Evolutionary conservation across 2,888 invertebrate species (phyloP), one percentile per base, ranked within the genome.

Genomic region (Phragmatobia fuliginosa): DNA sequence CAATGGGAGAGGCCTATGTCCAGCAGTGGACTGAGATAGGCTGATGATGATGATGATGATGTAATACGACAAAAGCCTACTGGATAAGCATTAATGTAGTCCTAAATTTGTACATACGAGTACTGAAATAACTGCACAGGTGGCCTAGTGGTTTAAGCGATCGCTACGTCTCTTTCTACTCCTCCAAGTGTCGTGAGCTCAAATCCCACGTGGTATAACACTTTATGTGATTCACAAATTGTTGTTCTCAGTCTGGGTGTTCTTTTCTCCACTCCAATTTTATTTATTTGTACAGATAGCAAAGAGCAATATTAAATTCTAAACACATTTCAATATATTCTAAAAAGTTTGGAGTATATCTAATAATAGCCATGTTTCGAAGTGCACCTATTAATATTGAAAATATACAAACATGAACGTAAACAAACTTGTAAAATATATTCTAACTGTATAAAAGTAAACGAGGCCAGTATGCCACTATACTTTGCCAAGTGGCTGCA

Each of bases 381-480:
- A 60, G n/a, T 33, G 33, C 33, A 31, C 1, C 33, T 21, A 60
- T 10, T 60, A 33, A n/a, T 60, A 60, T 21, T 60, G n/a, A 32
- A 60, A 18, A n/a, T 32, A 33, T 32, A 32, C 67, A 59, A 18
- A 25, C n/a, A 4, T 33, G n/a, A 60, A 60, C n/a, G 59, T 60
- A 60, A 60, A 60, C 59, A 60, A 52, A 36, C 33, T 62, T 52
- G 62, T 69, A 56, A 41, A 41, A 60, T 66, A 65, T 38, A 62
- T 33, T 60, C 6, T 60, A 60, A 60, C 21, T 60, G 32, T 33
- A 32, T 60, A 33, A 68, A 76, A 70, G 79, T 68, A 76, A 73
- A 79, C 76, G 67, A 68, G 77, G 80, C 71, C 78, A 78, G 68
- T 72, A 16, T 75, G 75, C 80, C 72, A 75, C 66, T 72, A 75